These are phyloP conservation scores for Ambastaia sidthimunki DNA, from an alignment of 2,797 vertebrate genomes.

Conservation along the genomic window DNA sequence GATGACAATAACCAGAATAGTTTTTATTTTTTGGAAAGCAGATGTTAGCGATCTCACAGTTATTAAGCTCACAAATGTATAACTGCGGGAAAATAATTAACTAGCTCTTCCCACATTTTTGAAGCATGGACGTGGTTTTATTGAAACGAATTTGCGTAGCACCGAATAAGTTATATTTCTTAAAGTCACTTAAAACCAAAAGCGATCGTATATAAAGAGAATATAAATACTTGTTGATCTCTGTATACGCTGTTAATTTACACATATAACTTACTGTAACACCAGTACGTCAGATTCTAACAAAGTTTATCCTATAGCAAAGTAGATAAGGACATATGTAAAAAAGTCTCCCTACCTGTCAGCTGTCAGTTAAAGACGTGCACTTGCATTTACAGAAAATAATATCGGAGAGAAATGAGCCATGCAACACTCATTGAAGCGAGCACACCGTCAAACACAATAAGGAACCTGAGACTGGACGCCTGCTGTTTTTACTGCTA, in stretches of 20 bases:
- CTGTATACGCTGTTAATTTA: background rate
- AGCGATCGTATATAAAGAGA: accelerated
- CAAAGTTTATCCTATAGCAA: background rate
- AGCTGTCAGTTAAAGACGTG: background rate
- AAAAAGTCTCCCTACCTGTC: constrained; percentile 48
- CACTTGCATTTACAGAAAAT: constrained; percentile 22
- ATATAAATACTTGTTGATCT: no score
- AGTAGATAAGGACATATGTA: background rate
- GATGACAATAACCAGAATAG: no score
- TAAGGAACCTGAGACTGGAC: constrained; percentile 57
- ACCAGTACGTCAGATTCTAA: background rate
- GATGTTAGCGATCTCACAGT: background rate
- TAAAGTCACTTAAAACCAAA: background rate
- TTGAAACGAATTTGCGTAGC: background rate
- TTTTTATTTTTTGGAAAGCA: no score
- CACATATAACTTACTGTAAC: background rate
- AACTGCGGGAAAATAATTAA: background rate
- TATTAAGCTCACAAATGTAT: background rate
- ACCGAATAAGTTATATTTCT: background rate
- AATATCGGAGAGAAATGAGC: constrained; percentile 5
- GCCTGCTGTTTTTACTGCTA: constrained; percentile 48
- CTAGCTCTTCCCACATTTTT: background rate
- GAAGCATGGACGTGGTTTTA: background rate
- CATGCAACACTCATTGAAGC: constrained; percentile 38
- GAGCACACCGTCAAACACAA: constrained; percentile 32